A percentile compares a stretch with the other conserved stretches of the same genome.
phyloP scores from a whole-genome alignment of 1,140 invertebrate genomes.

The Cydia strobilella region DNA sequence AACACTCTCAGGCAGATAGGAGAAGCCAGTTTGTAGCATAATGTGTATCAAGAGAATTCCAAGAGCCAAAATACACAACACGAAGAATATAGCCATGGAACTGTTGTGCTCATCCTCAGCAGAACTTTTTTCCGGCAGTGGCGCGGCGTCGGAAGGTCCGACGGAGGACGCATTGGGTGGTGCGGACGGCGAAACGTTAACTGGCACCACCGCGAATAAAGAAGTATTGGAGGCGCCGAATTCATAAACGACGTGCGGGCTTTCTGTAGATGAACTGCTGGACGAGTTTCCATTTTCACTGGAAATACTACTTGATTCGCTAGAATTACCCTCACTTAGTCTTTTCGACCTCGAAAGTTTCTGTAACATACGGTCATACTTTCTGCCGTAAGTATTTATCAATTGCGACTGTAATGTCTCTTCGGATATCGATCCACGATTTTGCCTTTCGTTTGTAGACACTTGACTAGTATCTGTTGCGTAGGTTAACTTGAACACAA shows the following conservation, averaged over 20 bases:
- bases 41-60: slow-evolving; percentile 97
- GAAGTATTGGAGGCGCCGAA: slow-evolving; percentile 59
- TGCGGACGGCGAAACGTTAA: slow-evolving; percentile 62
- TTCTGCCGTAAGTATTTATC: slow-evolving; percentile 23
- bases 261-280: slow-evolving; percentile 56
- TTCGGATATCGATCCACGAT: slow-evolving; percentile 20
- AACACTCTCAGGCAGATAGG: slow-evolving; percentile 98
- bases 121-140: slow-evolving; percentile 90
- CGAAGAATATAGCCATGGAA: slow-evolving; percentile 98
- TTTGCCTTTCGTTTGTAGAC: slow-evolving; percentile 15
- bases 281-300: slow-evolving; percentile 46
- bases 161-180: slow-evolving; percentile 76
- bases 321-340: slow-evolving; percentile 54
- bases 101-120: slow-evolving; percentile 97
- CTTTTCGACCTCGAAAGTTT: slow-evolving; percentile 61
- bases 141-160: slow-evolving; percentile 84
- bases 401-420: slow-evolving; percentile 14
- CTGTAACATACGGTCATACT: slow-evolving; percentile 29
- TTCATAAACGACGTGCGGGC: slow-evolving; percentile 56
- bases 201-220: slow-evolving; percentile 51
- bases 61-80: slow-evolving; percentile 93
- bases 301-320: slow-evolving; percentile 48
- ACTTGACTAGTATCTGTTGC: slow-evolving; percentile 3
- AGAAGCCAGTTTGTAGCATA: slow-evolving; percentile 97
- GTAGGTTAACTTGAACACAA: slow-evolving; percentile 13